Conservation (phyloP, 2,113 vertebrate genomes). For the Thunnus thynnus region DNA sequence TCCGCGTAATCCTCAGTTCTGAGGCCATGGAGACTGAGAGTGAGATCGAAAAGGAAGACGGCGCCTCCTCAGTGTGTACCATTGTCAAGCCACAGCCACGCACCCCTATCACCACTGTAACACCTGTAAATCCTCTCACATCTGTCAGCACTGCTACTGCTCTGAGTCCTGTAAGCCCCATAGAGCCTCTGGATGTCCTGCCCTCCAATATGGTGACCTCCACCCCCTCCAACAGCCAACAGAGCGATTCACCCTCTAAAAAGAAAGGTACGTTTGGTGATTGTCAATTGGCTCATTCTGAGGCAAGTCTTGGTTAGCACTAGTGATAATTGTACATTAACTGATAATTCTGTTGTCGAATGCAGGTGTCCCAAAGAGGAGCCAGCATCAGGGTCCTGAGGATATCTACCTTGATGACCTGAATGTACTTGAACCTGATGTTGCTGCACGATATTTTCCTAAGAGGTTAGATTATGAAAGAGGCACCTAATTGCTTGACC, state of each 20-base stretch:
- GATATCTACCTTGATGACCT: conserved; percentile 98
- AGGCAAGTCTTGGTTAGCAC: not conserved
- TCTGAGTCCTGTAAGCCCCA: conserved; percentile 47
- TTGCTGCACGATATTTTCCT: conserved; percentile 97
- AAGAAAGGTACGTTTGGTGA: conserved; percentile 89
- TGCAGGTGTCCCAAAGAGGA: conserved; percentile 94
- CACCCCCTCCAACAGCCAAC: conserved; percentile 78
- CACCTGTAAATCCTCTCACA: conserved; percentile 27
- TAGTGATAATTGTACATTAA: not conserved
- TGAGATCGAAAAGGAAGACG: conserved; percentile 79
- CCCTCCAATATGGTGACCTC: conserved; percentile 72
- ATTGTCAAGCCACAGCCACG: conserved; percentile 94
- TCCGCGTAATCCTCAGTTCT: conserved; percentile 93
- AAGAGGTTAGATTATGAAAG: conserved; percentile 87
- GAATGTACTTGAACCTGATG: conserved; percentile 94
- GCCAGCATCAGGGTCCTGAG: conserved; percentile 97
- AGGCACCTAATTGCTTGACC: conserved; percentile 26
- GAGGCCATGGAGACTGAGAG: conserved; percentile 86
- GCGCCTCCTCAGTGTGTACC: conserved; percentile 80
- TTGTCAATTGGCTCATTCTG: not conserved
- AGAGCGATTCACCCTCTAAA: conserved; percentile 93
- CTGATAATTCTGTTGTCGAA: conserved; percentile 28
- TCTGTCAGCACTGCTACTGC: conserved; percentile 43
- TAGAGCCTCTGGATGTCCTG: conserved; percentile 68
- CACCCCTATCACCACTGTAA: conserved; percentile 76